Evolutionary conservation across 2,888 invertebrate species (phyloP), one percentile per base, ranked within the genome.

Genomic region (Nymphalis polychloros): DNA sequence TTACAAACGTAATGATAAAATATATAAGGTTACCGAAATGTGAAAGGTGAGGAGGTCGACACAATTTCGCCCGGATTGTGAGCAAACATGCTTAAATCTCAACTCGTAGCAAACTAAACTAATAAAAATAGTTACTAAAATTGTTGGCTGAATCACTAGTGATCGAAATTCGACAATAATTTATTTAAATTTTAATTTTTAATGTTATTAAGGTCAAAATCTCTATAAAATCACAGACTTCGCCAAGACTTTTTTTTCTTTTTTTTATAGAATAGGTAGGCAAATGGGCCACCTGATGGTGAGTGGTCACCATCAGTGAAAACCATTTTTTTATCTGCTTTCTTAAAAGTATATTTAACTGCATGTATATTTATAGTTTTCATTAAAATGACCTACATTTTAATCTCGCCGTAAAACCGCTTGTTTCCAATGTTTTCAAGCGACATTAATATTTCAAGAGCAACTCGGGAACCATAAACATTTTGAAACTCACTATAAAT

Each of bases 361-460:
- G n/a, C n/a, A 52, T 48, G 55, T 55, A 49, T 52, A 57, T 64
- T 67, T 62, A 64, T 64, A 50, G 23, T 48, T 63, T 47, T 53
- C 20, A 17, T 31, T 62, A 59, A 68, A 68, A 66, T 68, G 49
- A 63, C 50, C 63, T 35, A 65, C 49, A 60, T 63, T 60, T 65
- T 65, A 71, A 66, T 64, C 50, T 59, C 41, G 59, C 53, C 46
- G 57, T 59, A 20, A 66, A 68, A 68, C 48, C 63, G 47, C 50
- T 63, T 68, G 66, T 49, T 66, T 48, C 68, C 55, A 64, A 61
- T 59, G 64, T 68, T 64, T 68, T 61, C 66, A 52, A 71, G 66
- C 59, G 52, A 66, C 68, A 67, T 71, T 69, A 66, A 71, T 64
- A 69, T 71, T 71, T 68, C 64, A 71, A 64, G 50, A 69, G 63